Evolutionary conservation across 2,888 invertebrate species (phyloP).

Genomic region (Limnephilus auricula): DNA sequence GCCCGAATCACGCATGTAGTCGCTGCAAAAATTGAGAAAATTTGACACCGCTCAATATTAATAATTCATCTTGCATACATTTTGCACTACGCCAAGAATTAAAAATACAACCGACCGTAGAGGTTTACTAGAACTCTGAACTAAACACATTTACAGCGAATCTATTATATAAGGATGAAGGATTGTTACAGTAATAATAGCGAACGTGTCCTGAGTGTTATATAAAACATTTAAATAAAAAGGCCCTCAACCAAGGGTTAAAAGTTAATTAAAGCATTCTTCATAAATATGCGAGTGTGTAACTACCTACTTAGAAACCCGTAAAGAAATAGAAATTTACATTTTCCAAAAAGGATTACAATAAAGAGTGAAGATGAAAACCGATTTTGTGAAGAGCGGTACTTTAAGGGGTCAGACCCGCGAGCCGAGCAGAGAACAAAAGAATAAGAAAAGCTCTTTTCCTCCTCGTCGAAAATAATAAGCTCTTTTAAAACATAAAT

Average conservation of each 20-base stretch:
- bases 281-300: constrained; percentile 22
- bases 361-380: constrained; percentile 31
- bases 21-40: neutral
- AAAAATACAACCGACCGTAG: neutral
- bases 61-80: neutral
- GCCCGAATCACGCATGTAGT: neutral
- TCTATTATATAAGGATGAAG: neutral
- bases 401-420: constrained; percentile 31
- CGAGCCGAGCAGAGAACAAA: constrained; percentile 29
- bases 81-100: neutral
- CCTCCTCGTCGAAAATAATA: constrained; percentile 40
- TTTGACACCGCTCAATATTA: neutral
- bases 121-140: neutral
- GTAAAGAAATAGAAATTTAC: constrained; percentile 20
- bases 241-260: neutral
- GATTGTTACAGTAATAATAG: neutral
- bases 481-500: constrained; percentile 40
- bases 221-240: neutral
- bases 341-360: constrained; percentile 28
- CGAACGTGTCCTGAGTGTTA: neutral
- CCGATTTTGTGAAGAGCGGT: constrained; percentile 30
- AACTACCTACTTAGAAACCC: constrained; percentile 3
- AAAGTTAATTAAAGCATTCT: neutral
- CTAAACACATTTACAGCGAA: too few species aligned
- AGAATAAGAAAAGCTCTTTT: constrained; percentile 42